A percentile compares a stretch with the other conserved stretches of the same genome.
These are phyloP conservation scores for Pao palembangensis DNA, from an alignment of 2,113 vertebrate species.

Conservation along the genomic window DNA sequence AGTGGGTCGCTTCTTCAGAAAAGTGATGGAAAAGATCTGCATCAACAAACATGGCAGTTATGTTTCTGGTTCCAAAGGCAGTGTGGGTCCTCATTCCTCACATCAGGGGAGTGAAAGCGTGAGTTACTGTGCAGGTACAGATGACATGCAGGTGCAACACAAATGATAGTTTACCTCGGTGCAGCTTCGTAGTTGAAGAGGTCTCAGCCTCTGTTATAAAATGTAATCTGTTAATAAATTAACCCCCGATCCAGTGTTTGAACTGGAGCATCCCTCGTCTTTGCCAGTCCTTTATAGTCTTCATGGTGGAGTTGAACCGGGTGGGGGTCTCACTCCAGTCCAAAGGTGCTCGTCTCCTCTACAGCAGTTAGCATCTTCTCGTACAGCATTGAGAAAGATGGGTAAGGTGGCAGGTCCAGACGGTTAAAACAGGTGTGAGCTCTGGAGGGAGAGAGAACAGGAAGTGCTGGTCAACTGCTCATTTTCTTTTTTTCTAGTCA, in stretches of 20 bases:
- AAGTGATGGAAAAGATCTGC: neutral
- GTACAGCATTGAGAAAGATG: constrained; percentile 90
- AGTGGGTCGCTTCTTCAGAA: constrained; percentile 35
- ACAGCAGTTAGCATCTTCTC: constrained; percentile 95
- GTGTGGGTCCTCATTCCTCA: constrained; percentile 26
- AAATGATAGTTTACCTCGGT: neutral
- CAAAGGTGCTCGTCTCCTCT: constrained; percentile 94
- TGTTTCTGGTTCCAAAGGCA: constrained; percentile 30
- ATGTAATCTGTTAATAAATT: constrained; percentile 8
- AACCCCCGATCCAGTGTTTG: constrained; percentile 9
- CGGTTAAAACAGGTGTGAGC: constrained; percentile 96
- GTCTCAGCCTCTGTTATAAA: constrained; percentile 1
- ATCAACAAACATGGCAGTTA: constrained; percentile 8
- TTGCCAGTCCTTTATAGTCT: neutral
- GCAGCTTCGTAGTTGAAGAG: neutral
- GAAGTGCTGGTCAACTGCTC: no score
- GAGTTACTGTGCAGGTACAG: constrained; percentile 9
- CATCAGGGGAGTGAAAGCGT: constrained; percentile 8
- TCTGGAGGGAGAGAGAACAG: constrained; percentile 60
- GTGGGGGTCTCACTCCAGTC: constrained; percentile 79
- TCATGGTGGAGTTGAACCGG: neutral
- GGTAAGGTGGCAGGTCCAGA: constrained; percentile 91
- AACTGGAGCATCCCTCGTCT: neutral
- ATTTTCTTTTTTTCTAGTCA: no score
- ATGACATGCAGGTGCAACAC: constrained; percentile 19